These are phyloP conservation scores for Ridgeia piscesae DNA, from an alignment of 1,140 invertebrate genomes.

Conservation along the genomic window DNA sequence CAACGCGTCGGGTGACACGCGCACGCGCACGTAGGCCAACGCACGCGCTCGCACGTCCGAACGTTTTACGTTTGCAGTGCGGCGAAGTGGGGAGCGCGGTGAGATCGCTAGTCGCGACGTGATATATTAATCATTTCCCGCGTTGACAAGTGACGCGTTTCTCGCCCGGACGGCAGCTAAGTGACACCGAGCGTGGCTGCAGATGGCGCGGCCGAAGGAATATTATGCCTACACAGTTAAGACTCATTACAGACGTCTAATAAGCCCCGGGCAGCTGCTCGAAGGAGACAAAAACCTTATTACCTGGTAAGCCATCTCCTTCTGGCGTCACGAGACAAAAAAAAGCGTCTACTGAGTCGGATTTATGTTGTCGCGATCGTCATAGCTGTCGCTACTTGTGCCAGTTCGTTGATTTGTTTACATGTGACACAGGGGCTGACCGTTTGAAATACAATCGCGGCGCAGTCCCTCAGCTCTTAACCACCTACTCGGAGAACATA, in stretches of 20 bases:
- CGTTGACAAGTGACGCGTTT: background rate
- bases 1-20: background rate
- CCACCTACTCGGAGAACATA: background rate
- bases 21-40: background rate
- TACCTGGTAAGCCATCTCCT: background rate
- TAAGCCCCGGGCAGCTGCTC: background rate
- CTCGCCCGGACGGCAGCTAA: background rate
- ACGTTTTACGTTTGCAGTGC: background rate
- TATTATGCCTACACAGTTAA: background rate
- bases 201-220: background rate
- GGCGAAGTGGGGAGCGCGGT: background rate
- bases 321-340: background rate
- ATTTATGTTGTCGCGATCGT: conserved; percentile 5
- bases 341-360: background rate
- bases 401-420: background rate
- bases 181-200: background rate
- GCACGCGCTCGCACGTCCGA: no score
- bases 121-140: background rate
- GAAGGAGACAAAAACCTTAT: background rate
- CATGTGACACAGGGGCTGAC: background rate
- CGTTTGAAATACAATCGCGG: background rate
- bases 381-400: background rate
- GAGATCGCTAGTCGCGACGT: background rate
- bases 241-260: background rate
- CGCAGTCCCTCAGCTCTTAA: background rate